Evolutionary conservation across 2,113 vertebrate species (phyloP), one percentile per base, ranked within the genome.

Genomic region (Tretioscincus oriximinensis): DNA sequence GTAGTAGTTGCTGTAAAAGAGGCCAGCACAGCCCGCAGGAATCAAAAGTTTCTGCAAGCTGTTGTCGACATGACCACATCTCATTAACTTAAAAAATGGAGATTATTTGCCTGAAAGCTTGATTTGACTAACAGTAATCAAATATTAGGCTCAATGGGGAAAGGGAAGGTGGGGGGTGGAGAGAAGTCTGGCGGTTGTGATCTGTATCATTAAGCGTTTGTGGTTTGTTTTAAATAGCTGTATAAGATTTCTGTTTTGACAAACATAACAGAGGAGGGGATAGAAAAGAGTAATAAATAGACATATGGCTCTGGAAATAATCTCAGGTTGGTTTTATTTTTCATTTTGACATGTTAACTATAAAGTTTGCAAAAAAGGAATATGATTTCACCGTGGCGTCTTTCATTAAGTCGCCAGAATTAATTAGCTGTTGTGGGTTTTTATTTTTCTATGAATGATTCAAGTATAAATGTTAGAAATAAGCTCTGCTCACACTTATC

Each of bases 61-160:
- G 95, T 95, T 95, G 95, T 95, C 94, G 63, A 93, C 94, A 93
- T 88, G 93, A 95, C 94, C 94, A 94, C 93, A 95, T 95, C 94
- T 96, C 94, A 96, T 95, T 95, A 95, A 95, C 92, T 94, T 95
- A 92, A 94, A 95, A 96, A 95, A 95, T 93, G 93, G 92, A 95
- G 94, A 95, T 94, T 95, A 93, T 95, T 95, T 95, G 94, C 95
- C 94, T 94, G 92, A 95, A 93, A 95, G 95, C 94, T 94, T 95
- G 94, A 95, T 95, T 93, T 94, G 94, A 94, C 93, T 96, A 94
- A 93, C 93, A 93, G 93, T 94, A 94, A 95, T 95, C 94, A 96
- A 95, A 95, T 96, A 95, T 93, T 95, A 92, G 93, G 91, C 91
- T 95, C 89, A 77, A 76, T 10, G 45, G 86, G 92, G 90, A 74